These are phyloP conservation scores for Oxyura jamaicensis DNA, from an alignment of 2,113 vertebrate species.

Conservation along the genomic window DNA sequence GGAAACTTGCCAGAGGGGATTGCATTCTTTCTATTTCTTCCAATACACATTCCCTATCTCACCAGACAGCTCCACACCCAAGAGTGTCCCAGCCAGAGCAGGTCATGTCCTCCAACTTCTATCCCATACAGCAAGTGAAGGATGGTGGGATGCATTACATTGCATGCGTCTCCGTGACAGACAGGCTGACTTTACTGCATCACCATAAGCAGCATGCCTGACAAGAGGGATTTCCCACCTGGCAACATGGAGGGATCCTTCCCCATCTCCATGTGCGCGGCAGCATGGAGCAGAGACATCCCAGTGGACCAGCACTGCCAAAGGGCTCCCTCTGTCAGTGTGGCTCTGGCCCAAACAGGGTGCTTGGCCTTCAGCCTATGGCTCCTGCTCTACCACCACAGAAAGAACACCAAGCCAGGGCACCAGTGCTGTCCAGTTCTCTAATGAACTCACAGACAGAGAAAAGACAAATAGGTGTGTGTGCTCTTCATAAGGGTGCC, in stretches of 20 bases:
- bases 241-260: accelerated
- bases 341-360: not conserved
- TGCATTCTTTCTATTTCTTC: not conserved
- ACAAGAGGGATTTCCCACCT: not conserved
- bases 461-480: not conserved
- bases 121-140: not conserved
- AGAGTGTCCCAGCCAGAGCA: not conserved
- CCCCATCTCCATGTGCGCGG: not conserved
- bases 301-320: not conserved
- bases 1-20: not conserved
- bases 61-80: not conserved
- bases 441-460: not conserved
- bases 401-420: not conserved
- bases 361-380: not conserved
- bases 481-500: not conserved
- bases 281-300: not conserved
- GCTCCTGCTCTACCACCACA: not conserved
- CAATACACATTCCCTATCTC: not conserved
- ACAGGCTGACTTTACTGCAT: not conserved
- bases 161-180: not conserved
- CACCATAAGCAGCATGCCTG: not conserved
- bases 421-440: not conserved
- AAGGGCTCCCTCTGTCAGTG: not conserved
- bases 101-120: not conserved
- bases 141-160: accelerated